Base-by-base conservation (phyloP, 2,113 vertebrate genomes). In the Numida meleagris region DNA sequence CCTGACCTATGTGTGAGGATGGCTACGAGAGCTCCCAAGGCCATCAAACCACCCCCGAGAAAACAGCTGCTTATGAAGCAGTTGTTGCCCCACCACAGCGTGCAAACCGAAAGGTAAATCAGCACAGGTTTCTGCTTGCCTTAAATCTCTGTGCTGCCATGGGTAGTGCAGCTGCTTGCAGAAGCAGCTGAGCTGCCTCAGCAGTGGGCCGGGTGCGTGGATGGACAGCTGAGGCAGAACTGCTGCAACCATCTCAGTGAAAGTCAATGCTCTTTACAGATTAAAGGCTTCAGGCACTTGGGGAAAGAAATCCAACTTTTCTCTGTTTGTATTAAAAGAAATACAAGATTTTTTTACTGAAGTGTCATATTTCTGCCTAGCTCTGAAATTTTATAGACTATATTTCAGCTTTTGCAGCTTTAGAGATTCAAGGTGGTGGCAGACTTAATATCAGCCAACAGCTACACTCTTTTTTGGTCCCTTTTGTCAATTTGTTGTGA, bases 71-170 rank as follows among this genome's bases (percentile, higher is more conserved):
- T 48, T 13, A 6, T 1, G 7, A n/a, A 38, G 23, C 34, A 29
- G 42, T 20, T 4, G 1, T 14, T 0, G 0, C 27, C 51, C 45
- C 58, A 46, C 45, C 50, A 19, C 0, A 2, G 11, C 34, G 66
- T 45, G 24, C 14, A 67, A 34, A 20, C 16, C 1, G 3, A 46
- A 24, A 75, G 45, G n/a, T 74, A 78, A 77, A 66, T 48, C 24
- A 5, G 43, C 23, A 18, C 9, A 0, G 1, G 7, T 58, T 88
- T 73, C 50, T 40, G 23, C 19, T 45, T 3, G 1, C 15, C 27
- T 31, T 71, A 84, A n/a, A 67, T 48, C 14, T 68, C 12, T 0
- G 0, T 31, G 27, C 27, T 88, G 43, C 25, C 31, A 14, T 3
- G 25, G 29, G 7, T 46, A 53, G 14, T 15, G 40, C 50, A 89